phyloP scores from a whole-genome alignment of 2,797 vertebrate genomes.

The Apodemus agrarius region DNA sequence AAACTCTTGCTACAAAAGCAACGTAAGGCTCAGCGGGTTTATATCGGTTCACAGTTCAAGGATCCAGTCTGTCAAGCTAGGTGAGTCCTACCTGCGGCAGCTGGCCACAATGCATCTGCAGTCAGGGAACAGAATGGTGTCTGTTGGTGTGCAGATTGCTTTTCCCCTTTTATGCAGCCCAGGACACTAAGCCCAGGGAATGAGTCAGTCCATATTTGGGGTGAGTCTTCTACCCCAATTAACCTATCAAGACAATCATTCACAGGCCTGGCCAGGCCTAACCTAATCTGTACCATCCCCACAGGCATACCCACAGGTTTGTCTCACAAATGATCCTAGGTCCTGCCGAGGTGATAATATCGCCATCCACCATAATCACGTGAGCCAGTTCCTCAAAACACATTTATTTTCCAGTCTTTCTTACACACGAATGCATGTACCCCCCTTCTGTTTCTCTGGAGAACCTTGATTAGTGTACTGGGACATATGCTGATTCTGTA shows the following conservation, averaged over 20 bases:
- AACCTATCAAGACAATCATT: background rate
- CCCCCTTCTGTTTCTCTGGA: background rate
- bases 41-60: background rate
- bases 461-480: background rate
- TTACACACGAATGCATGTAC: background rate
- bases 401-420: background rate
- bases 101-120: background rate
- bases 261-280: background rate
- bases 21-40: background rate
- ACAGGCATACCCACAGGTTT: background rate
- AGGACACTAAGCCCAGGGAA: background rate
- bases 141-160: background rate
- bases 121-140: background rate
- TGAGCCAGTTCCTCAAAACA: constrained; percentile 50
- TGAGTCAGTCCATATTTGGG: too few relatives aligned
- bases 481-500: background rate
- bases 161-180: background rate
- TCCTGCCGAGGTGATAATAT: background rate
- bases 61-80: background rate
- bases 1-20: background rate
- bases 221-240: background rate
- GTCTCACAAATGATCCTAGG: background rate
- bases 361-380: background rate
- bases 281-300: background rate
- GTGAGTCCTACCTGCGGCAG: background rate